Conservation (phyloP, 2,113 vertebrate genomes). For the Oryzias celebensis region DNA sequence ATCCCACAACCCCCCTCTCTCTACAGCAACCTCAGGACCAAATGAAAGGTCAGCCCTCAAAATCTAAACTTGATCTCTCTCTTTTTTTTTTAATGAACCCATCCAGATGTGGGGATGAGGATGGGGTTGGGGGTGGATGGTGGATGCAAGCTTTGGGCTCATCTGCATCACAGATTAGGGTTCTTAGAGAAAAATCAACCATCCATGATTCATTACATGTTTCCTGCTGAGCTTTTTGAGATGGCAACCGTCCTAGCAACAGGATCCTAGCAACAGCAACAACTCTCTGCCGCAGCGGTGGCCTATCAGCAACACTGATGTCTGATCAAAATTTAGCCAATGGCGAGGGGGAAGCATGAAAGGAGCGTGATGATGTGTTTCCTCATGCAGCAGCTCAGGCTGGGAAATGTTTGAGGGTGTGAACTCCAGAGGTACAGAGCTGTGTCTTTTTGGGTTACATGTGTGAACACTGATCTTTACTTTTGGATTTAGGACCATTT, state of each 20-base stretch:
- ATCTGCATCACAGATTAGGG: slow-evolving; percentile 93
- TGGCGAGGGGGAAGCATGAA: slow-evolving; percentile 41
- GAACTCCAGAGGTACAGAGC: slow-evolving; percentile 9
- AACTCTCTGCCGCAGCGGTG: slow-evolving; percentile 40
- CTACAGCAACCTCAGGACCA: slow-evolving; percentile 58
- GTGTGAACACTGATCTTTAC: background rate
- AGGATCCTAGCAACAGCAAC: slow-evolving; percentile 89
- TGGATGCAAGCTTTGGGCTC: slow-evolving; percentile 66
- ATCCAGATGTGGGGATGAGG: slow-evolving; percentile 63
- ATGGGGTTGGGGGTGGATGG: slow-evolving; percentile 60
- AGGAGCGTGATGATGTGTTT: slow-evolving; percentile 49
- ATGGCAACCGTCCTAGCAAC: slow-evolving; percentile 87
- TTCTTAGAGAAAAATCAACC: slow-evolving; percentile 82
- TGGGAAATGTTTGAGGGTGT: slow-evolving; percentile 21
- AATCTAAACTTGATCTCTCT: slow-evolving; percentile 74
- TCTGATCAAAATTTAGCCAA: slow-evolving; percentile 74
- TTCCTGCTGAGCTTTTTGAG: slow-evolving; percentile 82
- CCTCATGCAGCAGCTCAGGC: slow-evolving; percentile 34
- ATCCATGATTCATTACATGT: slow-evolving; percentile 95
- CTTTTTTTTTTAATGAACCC: slow-evolving; percentile 73
- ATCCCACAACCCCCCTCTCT: slow-evolving; percentile 49
- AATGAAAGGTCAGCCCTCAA: slow-evolving; percentile 73
- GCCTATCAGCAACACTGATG: slow-evolving; percentile 78
- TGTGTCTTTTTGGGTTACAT: background rate
- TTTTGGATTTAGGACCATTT: too few relatives aligned